phyloP scores from a whole-genome alignment of 1,140 invertebrate species.

The Halictus rubicundus region DNA sequence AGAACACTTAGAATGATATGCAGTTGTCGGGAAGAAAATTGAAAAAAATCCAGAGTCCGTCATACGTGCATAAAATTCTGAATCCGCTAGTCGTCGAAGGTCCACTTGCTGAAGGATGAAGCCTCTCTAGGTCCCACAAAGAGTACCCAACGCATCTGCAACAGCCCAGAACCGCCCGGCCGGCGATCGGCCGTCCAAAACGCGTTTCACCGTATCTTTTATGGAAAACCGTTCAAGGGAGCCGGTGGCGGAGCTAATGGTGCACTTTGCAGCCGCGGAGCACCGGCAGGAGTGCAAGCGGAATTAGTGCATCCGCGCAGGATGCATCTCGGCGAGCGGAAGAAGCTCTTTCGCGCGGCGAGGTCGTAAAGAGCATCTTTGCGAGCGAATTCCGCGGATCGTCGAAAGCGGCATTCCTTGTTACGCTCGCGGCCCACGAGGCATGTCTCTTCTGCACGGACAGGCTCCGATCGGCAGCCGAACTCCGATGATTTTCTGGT shows the following conservation, averaged over 20 bases:
- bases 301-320: slow-evolving; percentile 69
- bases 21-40: too few relatives aligned
- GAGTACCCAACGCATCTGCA: too few relatives aligned
- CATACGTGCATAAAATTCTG: too few relatives aligned
- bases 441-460: slow-evolving; percentile 63
- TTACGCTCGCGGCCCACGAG: slow-evolving; percentile 71
- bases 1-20: too few relatives aligned
- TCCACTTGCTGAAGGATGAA: too few relatives aligned
- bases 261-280: slow-evolving; percentile 61
- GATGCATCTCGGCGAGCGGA: slow-evolving; percentile 53
- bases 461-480: slow-evolving; percentile 9
- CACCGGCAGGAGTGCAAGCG: slow-evolving; percentile 43
- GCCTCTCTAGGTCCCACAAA: too few relatives aligned
- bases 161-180: too few relatives aligned
- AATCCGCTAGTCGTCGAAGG: too few relatives aligned
- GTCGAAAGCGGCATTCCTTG: slow-evolving; percentile 67
- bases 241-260: slow-evolving; percentile 62
- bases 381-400: slow-evolving; percentile 50
- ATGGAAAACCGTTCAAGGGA: too few relatives aligned
- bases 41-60: too few relatives aligned
- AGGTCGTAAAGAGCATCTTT: slow-evolving; percentile 54
- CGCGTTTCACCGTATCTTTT: too few relatives aligned
- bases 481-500: slow-evolving; percentile 66
- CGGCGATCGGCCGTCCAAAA: too few relatives aligned
- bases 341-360: slow-evolving; percentile 9